Percentiles rank a stretch among this genome's conserved stretches.
These are phyloP conservation scores for Phalera bucephala DNA, from an alignment of 2,888 invertebrate species.

Conservation along the genomic window DNA sequence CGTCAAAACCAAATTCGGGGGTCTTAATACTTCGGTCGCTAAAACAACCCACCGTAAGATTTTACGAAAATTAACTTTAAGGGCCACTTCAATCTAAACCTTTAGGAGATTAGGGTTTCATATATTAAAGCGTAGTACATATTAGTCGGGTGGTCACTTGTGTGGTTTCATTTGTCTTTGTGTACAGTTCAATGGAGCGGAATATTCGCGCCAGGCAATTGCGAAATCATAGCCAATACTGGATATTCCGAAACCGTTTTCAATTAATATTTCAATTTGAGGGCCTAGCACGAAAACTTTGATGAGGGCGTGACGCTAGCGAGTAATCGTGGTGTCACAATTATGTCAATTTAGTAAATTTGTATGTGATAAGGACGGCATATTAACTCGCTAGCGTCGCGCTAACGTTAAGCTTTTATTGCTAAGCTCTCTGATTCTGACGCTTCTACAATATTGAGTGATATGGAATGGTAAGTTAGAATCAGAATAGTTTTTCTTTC, in stretches of 20 bases:
- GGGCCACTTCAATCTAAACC: constrained; percentile 71
- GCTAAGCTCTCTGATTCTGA: too few relatives aligned
- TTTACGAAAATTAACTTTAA: constrained; percentile 79
- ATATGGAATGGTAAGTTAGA: too few relatives aligned
- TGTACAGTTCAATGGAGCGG: constrained; percentile 2
- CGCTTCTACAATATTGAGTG: too few relatives aligned
- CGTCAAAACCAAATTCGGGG: constrained; percentile 23
- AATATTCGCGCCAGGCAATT: neutral
- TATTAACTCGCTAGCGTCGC: too few relatives aligned
- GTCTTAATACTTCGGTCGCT: constrained; percentile 34
- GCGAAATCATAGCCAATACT: neutral
- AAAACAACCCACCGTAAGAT: constrained; percentile 65
- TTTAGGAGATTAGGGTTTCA: constrained; percentile 68
- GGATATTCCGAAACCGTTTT: neutral
- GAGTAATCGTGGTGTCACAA: too few relatives aligned
- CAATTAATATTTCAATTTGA: neutral
- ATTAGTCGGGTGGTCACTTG: constrained; percentile 47
- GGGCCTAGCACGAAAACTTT: too few relatives aligned
- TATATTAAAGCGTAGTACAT: constrained; percentile 50
- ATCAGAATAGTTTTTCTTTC: too few relatives aligned
- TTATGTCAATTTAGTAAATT: too few relatives aligned
- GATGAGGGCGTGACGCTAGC: too few relatives aligned
- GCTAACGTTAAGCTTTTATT: too few relatives aligned
- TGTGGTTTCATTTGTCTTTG: constrained; percentile 45
- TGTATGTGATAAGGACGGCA: too few relatives aligned